These are phyloP conservation scores for Steatocranus sp. DNA, from an alignment of 2,797 vertebrate species.

Conservation along the genomic window DNA sequence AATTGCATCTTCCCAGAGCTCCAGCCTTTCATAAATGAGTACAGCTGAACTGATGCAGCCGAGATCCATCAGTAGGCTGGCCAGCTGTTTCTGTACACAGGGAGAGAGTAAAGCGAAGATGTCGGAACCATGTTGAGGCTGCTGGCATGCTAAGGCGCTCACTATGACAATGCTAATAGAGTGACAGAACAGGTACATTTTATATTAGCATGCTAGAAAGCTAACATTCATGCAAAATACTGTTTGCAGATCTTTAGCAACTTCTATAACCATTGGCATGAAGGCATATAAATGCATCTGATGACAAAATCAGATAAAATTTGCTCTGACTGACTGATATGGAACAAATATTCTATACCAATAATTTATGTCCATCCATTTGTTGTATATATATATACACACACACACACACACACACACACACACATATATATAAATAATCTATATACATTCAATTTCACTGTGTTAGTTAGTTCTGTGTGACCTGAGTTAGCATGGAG, in stretches of 20 bases:
- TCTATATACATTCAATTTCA: no score
- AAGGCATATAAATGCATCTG: neutral
- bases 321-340: neutral
- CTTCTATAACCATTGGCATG: neutral
- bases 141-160: neutral
- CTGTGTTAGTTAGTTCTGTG: no score
- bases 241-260: neutral
- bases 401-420: no score
- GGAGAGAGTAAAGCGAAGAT: neutral
- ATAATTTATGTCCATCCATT: neutral
- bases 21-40: constrained; percentile 87
- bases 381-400: fast-evolving
- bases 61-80: constrained; percentile 85
- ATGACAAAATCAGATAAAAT: neutral
- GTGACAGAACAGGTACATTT: neutral
- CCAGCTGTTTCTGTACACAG: constrained; percentile 83
- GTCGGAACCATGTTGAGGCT: neutral
- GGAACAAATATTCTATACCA: neutral
- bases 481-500: neutral
- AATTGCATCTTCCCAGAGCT: constrained; percentile 95
- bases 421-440: no score
- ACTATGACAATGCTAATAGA: neutral
- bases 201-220: neutral
- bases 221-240: neutral
- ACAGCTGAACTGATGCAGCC: constrained; percentile 90